phyloP scores from a whole-genome alignment of 2,888 invertebrate genomes.

The Philopedon plagiatum region DNA sequence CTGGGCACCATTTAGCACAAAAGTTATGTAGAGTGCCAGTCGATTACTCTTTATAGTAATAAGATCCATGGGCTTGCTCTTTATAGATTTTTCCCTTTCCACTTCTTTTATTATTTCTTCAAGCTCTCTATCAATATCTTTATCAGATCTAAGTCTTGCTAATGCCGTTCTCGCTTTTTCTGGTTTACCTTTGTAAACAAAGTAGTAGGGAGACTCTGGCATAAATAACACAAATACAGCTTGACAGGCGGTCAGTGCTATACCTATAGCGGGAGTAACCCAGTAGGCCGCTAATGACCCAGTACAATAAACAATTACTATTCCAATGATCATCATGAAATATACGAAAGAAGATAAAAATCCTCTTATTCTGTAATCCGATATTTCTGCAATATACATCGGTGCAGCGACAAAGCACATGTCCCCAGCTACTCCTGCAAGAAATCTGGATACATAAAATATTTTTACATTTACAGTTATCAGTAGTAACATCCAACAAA shows the following conservation, averaged over 20 bases:
- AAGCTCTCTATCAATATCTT: constrained; percentile 61
- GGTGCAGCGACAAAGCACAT: constrained; percentile 65
- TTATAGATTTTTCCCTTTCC: constrained; percentile 62
- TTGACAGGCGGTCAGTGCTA: constrained; percentile 60
- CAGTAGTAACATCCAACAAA: constrained; percentile 64
- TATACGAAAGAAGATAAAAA: constrained; percentile 65
- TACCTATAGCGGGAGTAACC: constrained; percentile 63
- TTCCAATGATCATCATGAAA: constrained; percentile 65
- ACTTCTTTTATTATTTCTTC: constrained; percentile 62
- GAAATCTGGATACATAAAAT: constrained; percentile 48
- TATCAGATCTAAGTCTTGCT: constrained; percentile 57
- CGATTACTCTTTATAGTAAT: constrained; percentile 63
- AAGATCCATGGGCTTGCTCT: constrained; percentile 63
- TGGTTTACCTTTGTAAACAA: constrained; percentile 60
- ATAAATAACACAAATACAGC: constrained; percentile 63
- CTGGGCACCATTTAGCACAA: constrained; percentile 64
- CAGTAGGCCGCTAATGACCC: constrained; percentile 64
- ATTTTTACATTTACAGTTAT: constrained; percentile 55
- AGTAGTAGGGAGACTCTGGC: constrained; percentile 66
- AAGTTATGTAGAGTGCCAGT: constrained; percentile 64
- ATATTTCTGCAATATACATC: constrained; percentile 64
- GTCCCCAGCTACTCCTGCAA: constrained; percentile 62
- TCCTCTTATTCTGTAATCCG: constrained; percentile 65
- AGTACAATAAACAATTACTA: constrained; percentile 58
- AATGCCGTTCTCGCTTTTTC: constrained; percentile 62